Percentiles rank a stretch among this genome's conserved stretches.
These are phyloP conservation scores for Rhodophaea formosa DNA, from an alignment of 2,888 invertebrate genomes.

Conservation along the genomic window DNA sequence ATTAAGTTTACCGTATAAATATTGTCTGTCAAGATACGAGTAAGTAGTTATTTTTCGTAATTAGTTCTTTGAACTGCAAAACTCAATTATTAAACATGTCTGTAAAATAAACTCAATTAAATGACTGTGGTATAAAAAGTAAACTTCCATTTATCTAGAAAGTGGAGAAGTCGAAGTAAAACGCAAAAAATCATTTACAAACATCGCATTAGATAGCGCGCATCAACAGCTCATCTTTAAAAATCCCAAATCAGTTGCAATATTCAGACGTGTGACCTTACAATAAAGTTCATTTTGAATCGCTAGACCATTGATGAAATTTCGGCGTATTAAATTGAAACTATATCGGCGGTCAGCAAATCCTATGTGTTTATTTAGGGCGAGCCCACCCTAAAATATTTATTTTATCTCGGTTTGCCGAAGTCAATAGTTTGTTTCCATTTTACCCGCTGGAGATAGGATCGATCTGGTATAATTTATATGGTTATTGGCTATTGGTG, in stretches of 20 bases:
- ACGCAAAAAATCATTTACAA: slow-evolving; percentile 56
- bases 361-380: slow-evolving; percentile 79
- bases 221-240: slow-evolving; percentile 36
- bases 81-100: background rate
- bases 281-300: slow-evolving; percentile 48
- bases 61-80: too few relatives aligned
- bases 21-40: too few relatives aligned
- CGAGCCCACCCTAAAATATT: slow-evolving; percentile 80
- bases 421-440: slow-evolving; percentile 77
- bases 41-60: too few relatives aligned
- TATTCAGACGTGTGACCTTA: slow-evolving; percentile 34
- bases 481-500: slow-evolving; percentile 63
- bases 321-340: slow-evolving; percentile 79
- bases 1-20: too few relatives aligned
- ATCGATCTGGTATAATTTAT: slow-evolving; percentile 76
- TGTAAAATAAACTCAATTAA: background rate
- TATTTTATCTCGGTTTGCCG: slow-evolving; percentile 81
- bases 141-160: slow-evolving; percentile 8
- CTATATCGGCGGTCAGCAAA: slow-evolving; percentile 80
- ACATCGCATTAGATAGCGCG: slow-evolving; percentile 53
- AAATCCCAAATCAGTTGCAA: slow-evolving; percentile 34
- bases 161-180: slow-evolving; percentile 41
- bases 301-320: slow-evolving; percentile 61
- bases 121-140: background rate
- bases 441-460: slow-evolving; percentile 69